Evolutionary conservation across 2,113 vertebrate species (phyloP).

Genomic region (Lasiurus cinereus): DNA sequence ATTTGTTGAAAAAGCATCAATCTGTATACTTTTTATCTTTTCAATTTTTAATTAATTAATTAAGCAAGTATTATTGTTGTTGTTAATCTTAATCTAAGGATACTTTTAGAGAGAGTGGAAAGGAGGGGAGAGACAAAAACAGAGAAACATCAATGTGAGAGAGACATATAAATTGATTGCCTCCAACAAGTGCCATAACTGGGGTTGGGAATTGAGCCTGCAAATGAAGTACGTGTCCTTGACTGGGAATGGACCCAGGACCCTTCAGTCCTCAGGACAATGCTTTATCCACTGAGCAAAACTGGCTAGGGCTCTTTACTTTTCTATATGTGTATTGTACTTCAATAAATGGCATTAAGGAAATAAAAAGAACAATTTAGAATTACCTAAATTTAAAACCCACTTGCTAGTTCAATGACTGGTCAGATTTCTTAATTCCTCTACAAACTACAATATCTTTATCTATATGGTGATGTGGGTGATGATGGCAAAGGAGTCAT

Average conservation of each 20-base stretch:
- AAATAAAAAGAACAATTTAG: background rate
- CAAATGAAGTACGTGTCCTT: no score
- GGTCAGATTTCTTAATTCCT: conserved; percentile 27
- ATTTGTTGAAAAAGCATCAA: conserved; percentile 2
- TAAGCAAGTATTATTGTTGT: no score
- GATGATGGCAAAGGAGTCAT: background rate
- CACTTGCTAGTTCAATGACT: background rate
- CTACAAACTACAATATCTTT: background rate
- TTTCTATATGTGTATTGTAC: background rate
- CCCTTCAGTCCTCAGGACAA: no score
- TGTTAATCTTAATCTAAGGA: no score
- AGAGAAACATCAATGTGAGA: no score
- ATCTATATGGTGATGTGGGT: background rate
- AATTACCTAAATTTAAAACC: conserved; percentile 38
- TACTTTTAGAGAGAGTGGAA: no score
- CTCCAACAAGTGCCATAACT: no score
- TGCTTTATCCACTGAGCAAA: no score
- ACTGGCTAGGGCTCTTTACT: background rate
- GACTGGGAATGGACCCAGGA: no score
- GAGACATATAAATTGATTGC: no score
- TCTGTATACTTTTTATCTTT: background rate
- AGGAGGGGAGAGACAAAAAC: no score
- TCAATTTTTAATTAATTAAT: background rate
- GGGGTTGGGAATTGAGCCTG: no score
- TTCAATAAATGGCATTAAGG: conserved; percentile 17